These are phyloP conservation scores for Psittacula echo DNA, from an alignment of 2,797 vertebrate genomes.

Conservation along the genomic window DNA sequence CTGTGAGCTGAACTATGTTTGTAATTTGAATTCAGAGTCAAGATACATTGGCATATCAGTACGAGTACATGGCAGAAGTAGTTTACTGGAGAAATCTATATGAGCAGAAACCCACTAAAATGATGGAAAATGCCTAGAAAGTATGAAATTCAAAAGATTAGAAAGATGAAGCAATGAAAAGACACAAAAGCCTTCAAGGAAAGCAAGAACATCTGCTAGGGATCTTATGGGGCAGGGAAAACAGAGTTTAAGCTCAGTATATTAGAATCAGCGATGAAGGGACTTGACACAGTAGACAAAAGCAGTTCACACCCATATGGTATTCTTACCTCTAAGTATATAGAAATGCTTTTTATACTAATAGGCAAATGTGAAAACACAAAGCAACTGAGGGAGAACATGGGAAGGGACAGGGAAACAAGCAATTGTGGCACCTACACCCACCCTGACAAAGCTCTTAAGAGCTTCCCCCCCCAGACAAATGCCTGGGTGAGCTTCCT, in stretches of 20 bases:
- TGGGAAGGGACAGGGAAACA: not conserved
- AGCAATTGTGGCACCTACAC: not conserved
- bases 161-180: not conserved
- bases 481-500: not conserved
- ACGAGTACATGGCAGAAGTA: not conserved
- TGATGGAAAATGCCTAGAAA: not conserved
- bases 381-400: not conserved
- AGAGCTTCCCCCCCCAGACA: not conserved
- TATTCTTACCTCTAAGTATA: not conserved
- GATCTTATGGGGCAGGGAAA: not conserved
- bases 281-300: not conserved
- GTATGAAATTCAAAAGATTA: not conserved
- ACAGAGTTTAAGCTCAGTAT: not conserved
- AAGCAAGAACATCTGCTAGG: not conserved
- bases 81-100: not conserved
- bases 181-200: not conserved
- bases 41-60: rapidly evolving
- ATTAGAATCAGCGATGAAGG: not conserved
- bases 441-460: not conserved
- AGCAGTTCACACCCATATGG: not conserved
- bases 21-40: not conserved
- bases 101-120: not conserved
- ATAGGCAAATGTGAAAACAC: not conserved
- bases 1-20: not conserved
- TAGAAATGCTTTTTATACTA: not conserved